Base-by-base conservation (phyloP, 2,888 invertebrate genomes). In the Cistogaster globosa region DNA sequence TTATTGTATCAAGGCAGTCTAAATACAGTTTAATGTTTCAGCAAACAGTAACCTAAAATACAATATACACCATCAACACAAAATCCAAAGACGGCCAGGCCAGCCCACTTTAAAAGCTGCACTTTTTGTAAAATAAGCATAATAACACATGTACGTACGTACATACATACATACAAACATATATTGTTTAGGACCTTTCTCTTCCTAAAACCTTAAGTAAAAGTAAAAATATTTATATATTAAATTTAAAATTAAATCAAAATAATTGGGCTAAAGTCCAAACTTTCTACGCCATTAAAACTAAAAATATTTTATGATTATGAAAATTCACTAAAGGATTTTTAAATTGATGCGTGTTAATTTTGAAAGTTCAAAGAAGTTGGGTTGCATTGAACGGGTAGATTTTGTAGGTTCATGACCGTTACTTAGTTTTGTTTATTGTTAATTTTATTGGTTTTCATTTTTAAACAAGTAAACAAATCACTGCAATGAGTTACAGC, bases 171-270 rank as follows among this genome's bases (percentile, higher is more conserved):
- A 42, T 14, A 53, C 26, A 63, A 36, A 57, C 72, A 42, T 26
- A 48, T 9, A 68, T 32, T 48, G 57, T 51, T 65, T 71, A 83
- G 71, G 79, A 69, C 83, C 83, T 84, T 84, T 84, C 83, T 79
- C 83, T 79, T 84, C 69, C 65, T 26, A 36, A 57, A 58, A 58
- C 65, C 48, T 48, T 38, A 22, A 48, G 45, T 45, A 62, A 69
- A 57, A 53, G 38, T 22, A n/a, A 45, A 71, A 9, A 18, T 22
- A 20, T 60, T 9, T 11, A 36, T 51, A 6, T 6, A 16, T 53
- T 18, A 53, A 8, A 53, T 53, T 8, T 6, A 2, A 9, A 18
- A 53, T 53, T 7, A 18, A 53, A 53, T 20, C 7, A 18, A 53
- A 53, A 8, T 53, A 20, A 9, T 18, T 53, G 18, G 16, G 42